Evolutionary conservation across 2,888 invertebrate species (phyloP).

Genomic region (Zeuzera pyrina): DNA sequence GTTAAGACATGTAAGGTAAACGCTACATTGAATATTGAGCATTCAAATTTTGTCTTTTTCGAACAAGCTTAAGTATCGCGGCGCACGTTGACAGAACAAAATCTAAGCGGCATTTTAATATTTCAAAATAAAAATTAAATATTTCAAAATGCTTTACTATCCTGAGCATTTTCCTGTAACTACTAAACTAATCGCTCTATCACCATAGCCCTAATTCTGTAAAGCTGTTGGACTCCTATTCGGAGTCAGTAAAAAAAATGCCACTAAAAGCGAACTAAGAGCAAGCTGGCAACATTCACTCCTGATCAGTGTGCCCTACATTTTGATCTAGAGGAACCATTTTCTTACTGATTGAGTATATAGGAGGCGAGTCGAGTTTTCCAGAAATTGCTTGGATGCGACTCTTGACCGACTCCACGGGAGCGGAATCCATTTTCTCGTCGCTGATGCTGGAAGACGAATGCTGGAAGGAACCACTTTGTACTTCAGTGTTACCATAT

Average conservation of each 20-base stretch:
- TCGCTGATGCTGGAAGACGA: constrained; percentile 37
- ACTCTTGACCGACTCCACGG: constrained; percentile 57
- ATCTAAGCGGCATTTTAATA: too few relatives aligned
- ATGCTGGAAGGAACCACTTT: constrained; percentile 33
- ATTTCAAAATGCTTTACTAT: too few relatives aligned
- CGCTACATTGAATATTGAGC: constrained; percentile 23
- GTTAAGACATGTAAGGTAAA: constrained; percentile 27
- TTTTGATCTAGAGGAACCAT: constrained; percentile 49
- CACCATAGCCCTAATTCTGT: neutral
- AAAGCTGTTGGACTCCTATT: neutral
- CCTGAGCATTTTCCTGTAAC: too few relatives aligned
- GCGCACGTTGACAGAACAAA: too few relatives aligned
- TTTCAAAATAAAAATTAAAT: too few relatives aligned
- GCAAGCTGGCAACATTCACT: constrained; percentile 29
- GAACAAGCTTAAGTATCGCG: too few relatives aligned
- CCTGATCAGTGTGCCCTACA: constrained; percentile 42
- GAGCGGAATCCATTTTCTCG: constrained; percentile 47
- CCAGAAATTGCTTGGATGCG: constrained; percentile 57
- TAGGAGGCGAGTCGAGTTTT: constrained; percentile 51
- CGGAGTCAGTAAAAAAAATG: constrained; percentile 22
- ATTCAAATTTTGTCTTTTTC: constrained; percentile 30
- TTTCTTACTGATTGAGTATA: constrained; percentile 63
- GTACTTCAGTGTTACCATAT: constrained; percentile 59
- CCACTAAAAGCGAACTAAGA: constrained; percentile 42
- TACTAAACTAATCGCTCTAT: neutral